Evolutionary conservation across 2,797 vertebrate genomes (phyloP).

Genomic region (Spinibarbus caldwelli): DNA sequence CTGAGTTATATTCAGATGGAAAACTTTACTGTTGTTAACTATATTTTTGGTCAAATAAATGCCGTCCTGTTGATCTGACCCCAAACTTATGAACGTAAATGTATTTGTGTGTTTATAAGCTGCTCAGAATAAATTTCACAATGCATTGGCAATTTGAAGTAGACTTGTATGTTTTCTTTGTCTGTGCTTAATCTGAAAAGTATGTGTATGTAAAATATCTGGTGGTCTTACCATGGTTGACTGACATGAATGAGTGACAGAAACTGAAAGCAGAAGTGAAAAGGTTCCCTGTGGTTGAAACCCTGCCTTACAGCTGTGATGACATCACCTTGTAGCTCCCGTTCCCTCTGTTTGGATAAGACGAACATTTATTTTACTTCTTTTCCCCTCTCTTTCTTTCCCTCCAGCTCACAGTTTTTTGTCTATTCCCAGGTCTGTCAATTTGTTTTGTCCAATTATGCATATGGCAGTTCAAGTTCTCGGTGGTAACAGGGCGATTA

Average conservation of each 20-base stretch:
- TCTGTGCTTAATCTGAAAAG: slow-evolving; percentile 10
- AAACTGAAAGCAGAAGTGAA: slow-evolving; percentile 24
- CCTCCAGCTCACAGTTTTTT: not conserved
- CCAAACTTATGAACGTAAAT: not conserved
- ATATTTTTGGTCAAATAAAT: not conserved
- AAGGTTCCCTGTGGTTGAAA: slow-evolving; percentile 12
- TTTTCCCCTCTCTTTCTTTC: slow-evolving; percentile 9
- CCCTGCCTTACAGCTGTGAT: slow-evolving; percentile 8
- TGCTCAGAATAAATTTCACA: not conserved
- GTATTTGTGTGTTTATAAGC: not conserved
- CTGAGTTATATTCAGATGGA: not conserved
- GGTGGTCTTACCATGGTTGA: slow-evolving; percentile 24
- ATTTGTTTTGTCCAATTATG: slow-evolving; percentile 88
- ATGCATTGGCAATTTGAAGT: not conserved
- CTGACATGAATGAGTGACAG: slow-evolving; percentile 35
- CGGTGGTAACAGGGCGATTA: slow-evolving; percentile 64
- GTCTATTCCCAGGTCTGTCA: slow-evolving; percentile 13
- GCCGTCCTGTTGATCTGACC: not conserved
- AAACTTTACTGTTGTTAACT: not conserved
- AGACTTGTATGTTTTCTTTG: not conserved
- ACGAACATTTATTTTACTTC: slow-evolving; percentile 28
- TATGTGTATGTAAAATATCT: slow-evolving; percentile 9
- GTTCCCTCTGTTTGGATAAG: slow-evolving; percentile 33
- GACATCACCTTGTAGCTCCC: slow-evolving; percentile 23
- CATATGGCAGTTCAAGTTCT: slow-evolving; percentile 81